Evolutionary conservation across 2,888 invertebrate species (phyloP), one percentile per base, ranked within the genome.

Genomic region (Drosophila prostipennis): DNA sequence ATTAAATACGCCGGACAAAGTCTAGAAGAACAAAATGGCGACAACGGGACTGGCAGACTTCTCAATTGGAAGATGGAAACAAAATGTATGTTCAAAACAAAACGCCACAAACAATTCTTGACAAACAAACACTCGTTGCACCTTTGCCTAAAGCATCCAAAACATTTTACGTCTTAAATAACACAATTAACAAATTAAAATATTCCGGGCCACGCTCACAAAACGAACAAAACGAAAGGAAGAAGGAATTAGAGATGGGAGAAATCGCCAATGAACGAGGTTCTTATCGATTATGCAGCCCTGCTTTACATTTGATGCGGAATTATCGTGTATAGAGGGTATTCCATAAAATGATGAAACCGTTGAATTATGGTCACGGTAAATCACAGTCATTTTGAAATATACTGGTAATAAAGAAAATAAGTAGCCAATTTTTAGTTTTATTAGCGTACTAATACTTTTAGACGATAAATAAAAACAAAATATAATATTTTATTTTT

Each of bases 121-220:
- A n/a, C 23, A 10, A 37, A 13, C 5, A 16, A 34, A 40, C 46
- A 48, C 32, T 26, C 10, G 6, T n/a, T 13, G 5, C 19, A 8
- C 7, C 8, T 26, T 37, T 7, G 2, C 5, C 26, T 40, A 42
- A 10, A 53, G 13, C 19, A 42, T 13, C 19, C 32, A n/a, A 29
- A 16, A 13, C 32, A 54, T n/a, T 29, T 16, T 6, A 19, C 10
- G 13, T 1, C 16, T 42, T 10, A 13, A 26, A 10, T 51, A 13
- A 32, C 13, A 40, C 51, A 51, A 14, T 19, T 37, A 43, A 56
- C 65, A 65, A 45, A 65, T 19, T 56, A 51, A 68, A 65, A 42
- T 26, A 10, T 11, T n/a, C 49, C 40, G 51, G 36, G 36, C 59
- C 26, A 77, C 77, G 69, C 48, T 60, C 63, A 79, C 77, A 51